Evolutionary conservation across 2,113 vertebrate genomes (phyloP).

Genomic region (Coregonus clupeaformis): DNA sequence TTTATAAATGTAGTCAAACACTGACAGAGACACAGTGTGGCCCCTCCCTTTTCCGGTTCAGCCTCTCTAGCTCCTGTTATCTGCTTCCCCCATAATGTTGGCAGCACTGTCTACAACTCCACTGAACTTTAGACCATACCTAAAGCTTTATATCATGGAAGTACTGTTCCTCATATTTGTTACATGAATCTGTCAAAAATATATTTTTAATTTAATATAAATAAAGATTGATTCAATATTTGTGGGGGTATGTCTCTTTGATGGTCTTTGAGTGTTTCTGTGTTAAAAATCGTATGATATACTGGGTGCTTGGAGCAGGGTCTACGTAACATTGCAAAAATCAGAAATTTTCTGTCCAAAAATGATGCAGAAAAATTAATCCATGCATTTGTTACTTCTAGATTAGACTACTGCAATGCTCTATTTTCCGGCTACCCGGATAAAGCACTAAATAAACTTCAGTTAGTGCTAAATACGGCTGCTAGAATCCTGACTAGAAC

Average conservation of each 20-base stretch:
- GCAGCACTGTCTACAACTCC: conserved; percentile 17
- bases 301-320: too few relatives aligned
- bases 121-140: conserved; percentile 58
- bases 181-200: conserved; percentile 99
- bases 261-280: background rate
- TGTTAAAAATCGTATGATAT: too few relatives aligned
- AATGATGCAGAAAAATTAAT: too few relatives aligned
- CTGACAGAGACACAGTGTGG: background rate
- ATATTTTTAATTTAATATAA: conserved; percentile 99
- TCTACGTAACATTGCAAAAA: too few relatives aligned
- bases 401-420: too few relatives aligned
- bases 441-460: too few relatives aligned
- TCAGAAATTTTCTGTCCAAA: too few relatives aligned
- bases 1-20: background rate
- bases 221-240: conserved; percentile 98
- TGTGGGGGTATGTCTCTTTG: conserved; percentile 16
- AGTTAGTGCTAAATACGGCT: too few relatives aligned
- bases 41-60: background rate
- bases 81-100: background rate
- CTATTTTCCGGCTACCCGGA: too few relatives aligned
- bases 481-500: too few relatives aligned
- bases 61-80: background rate
- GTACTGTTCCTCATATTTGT: conserved; percentile 97
- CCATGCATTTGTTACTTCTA: too few relatives aligned
- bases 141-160: conserved; percentile 85